Conservation (phyloP, 2,113 vertebrate genomes). For the Notarius quadriscutis region DNA sequence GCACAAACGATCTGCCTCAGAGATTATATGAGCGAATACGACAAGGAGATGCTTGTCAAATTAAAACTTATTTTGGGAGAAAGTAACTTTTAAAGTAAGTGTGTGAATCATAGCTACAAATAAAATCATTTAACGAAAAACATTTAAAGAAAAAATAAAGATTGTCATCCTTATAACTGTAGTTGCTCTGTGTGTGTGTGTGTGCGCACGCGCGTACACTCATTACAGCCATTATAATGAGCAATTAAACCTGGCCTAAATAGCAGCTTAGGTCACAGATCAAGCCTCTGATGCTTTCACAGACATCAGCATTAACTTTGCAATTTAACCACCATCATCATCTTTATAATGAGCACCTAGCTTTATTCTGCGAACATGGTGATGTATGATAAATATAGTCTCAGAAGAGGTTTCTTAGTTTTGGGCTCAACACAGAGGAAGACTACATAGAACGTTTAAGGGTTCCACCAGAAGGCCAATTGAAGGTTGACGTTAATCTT, state of each 20-base stretch:
- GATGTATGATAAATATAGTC: not conserved
- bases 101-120: not conserved
- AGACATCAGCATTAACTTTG: not conserved
- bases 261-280: not conserved
- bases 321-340: not conserved
- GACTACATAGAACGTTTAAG: not conserved
- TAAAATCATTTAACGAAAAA: not conserved
- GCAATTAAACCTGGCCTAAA: constrained; percentile 18
- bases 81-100: not conserved
- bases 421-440: not conserved
- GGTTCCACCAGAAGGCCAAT: not conserved
- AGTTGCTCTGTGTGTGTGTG: constrained; percentile 3
- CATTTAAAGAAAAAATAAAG: not conserved
- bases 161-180: not conserved
- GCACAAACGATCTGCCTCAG: not conserved
- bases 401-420: not conserved
- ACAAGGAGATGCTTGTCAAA: not conserved
- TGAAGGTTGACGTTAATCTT: not conserved
- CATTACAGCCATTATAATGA: constrained; percentile 18
- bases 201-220: not conserved
- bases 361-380: not conserved
- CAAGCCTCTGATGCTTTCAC: not conserved
- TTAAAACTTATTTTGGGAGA: not conserved
- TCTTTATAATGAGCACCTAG: not conserved
- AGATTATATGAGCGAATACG: not conserved